Percentiles rank a stretch among this genome's conserved stretches.
phyloP scores from a whole-genome alignment of 2,797 vertebrate species.

The Synaphobranchus kaupii region DNA sequence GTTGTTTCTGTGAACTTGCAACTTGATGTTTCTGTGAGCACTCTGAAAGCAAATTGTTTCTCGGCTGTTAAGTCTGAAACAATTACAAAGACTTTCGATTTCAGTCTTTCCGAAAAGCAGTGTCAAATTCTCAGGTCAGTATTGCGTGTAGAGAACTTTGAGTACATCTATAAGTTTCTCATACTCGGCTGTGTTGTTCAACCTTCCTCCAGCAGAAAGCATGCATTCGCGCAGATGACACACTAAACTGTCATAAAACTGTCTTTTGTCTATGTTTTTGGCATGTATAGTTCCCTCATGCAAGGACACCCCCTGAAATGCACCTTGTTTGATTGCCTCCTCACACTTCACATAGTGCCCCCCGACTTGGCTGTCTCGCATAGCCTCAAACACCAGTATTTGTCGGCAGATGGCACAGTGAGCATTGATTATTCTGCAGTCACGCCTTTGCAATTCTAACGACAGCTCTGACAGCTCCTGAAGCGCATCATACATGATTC shows the following conservation, averaged over 20 bases:
- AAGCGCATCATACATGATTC: conserved; percentile 27
- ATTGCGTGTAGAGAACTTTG: background rate
- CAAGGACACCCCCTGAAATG: too few relatives aligned
- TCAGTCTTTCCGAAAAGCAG: too few relatives aligned
- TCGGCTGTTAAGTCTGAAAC: too few relatives aligned
- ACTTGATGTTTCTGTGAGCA: conserved; percentile 31
- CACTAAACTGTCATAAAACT: background rate
- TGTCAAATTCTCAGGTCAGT: background rate
- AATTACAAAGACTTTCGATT: too few relatives aligned
- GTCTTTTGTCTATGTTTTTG: background rate
- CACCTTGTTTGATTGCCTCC: too few relatives aligned
- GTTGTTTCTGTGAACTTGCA: too few relatives aligned
- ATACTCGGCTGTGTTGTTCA: background rate
- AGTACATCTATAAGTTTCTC: background rate
- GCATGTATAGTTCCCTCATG: too few relatives aligned
- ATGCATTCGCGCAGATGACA: background rate
- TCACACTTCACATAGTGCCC: too few relatives aligned
- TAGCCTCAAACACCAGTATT: conserved; percentile 16
- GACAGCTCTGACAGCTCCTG: conserved; percentile 35
- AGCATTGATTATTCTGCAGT: conserved; percentile 27
- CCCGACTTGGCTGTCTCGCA: too few relatives aligned
- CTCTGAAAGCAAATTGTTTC: conserved; percentile 6
- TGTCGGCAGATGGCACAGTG: conserved; percentile 21
- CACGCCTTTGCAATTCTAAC: conserved; percentile 32
- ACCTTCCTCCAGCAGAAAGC: background rate